Conservation (phyloP, 2,888 invertebrate genomes). For the Drosophila longiperda region DNA sequence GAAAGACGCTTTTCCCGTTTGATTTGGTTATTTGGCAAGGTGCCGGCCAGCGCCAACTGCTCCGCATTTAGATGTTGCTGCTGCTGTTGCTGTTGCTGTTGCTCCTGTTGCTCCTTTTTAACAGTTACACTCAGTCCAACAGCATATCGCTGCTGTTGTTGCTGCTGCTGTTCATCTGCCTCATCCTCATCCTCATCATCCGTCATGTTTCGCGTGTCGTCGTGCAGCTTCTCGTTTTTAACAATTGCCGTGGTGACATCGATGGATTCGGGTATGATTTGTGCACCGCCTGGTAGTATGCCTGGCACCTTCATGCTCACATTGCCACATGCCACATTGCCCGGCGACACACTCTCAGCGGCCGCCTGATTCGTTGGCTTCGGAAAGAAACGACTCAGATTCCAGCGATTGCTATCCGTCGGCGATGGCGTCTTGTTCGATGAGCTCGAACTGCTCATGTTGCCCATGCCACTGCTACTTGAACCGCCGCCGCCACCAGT, state of each 20-base stretch:
- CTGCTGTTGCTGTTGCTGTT: conserved; percentile 35
- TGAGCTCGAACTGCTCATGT: conserved; percentile 69
- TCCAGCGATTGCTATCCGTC: conserved; percentile 82
- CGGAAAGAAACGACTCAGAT: conserved; percentile 79
- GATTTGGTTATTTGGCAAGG: conserved; percentile 82
- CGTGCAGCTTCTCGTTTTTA: conserved; percentile 79
- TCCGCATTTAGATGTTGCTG: conserved; percentile 45
- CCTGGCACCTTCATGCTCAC: conserved; percentile 80
- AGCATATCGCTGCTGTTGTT: conserved; percentile 59
- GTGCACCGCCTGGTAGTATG: conserved; percentile 80
- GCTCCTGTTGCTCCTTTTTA: conserved; percentile 77
- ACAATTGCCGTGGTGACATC: conserved; percentile 80
- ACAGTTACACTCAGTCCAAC: conserved; percentile 76
- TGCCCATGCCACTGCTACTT: conserved; percentile 54
- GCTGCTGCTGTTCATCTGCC: conserved; percentile 42
- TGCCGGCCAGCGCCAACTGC: conserved; percentile 45
- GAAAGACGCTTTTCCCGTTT: conserved; percentile 78
- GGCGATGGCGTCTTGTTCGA: conserved; percentile 83
- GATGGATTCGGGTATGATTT: conserved; percentile 82
- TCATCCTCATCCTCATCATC: conserved; percentile 65
- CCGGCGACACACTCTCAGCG: conserved; percentile 75
- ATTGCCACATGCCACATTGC: conserved; percentile 65
- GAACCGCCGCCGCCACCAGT: conserved; percentile 38
- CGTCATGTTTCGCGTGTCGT: conserved; percentile 60
- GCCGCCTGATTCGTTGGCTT: conserved; percentile 72